Percentiles rank a stretch among this genome's conserved stretches.
These are phyloP conservation scores for Theonella swinhoei DNA, from an alignment of 37 sponge, comb jelly and placozoan species.

Conservation along the genomic window DNA sequence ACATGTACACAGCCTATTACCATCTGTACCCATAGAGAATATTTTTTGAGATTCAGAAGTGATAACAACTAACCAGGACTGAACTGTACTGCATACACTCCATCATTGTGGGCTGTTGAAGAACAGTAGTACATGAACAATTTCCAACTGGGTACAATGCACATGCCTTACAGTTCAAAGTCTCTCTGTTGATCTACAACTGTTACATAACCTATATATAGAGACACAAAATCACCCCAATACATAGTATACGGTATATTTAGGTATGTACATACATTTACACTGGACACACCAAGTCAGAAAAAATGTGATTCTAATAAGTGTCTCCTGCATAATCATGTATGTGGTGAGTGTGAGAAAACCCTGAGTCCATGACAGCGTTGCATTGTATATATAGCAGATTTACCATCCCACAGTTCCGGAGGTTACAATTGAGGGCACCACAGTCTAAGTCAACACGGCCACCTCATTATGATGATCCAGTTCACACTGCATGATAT, in stretches of 20 bases:
- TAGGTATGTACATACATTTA: not conserved
- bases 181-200: conserved; percentile 33
- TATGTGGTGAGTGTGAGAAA: too few species aligned
- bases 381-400: conserved; percentile 52
- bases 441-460: conserved; percentile 63
- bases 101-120: conserved; percentile 48
- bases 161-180: conserved; percentile 59
- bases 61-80: conserved; percentile 53
- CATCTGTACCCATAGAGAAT: conserved; percentile 45
- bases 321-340: too few species aligned
- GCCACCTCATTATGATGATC: conserved; percentile 80
- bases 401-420: conserved; percentile 70
- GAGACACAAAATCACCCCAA: too few species aligned
- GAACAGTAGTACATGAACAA: not conserved
- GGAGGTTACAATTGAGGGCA: conserved; percentile 35
- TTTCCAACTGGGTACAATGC: not conserved
- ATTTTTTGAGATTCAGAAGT: too few species aligned
- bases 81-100: conserved; percentile 52
- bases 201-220: conserved; percentile 47
- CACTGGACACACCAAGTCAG: too few species aligned
- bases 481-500: conserved; percentile 57
- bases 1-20: conserved; percentile 28
- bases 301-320: too few species aligned
- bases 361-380: too few species aligned
- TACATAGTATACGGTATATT: not conserved